Evolutionary conservation across 2,888 invertebrate genomes (phyloP), one percentile per base, ranked within the genome.

Genomic region (Margaritifera margaritifera): DNA sequence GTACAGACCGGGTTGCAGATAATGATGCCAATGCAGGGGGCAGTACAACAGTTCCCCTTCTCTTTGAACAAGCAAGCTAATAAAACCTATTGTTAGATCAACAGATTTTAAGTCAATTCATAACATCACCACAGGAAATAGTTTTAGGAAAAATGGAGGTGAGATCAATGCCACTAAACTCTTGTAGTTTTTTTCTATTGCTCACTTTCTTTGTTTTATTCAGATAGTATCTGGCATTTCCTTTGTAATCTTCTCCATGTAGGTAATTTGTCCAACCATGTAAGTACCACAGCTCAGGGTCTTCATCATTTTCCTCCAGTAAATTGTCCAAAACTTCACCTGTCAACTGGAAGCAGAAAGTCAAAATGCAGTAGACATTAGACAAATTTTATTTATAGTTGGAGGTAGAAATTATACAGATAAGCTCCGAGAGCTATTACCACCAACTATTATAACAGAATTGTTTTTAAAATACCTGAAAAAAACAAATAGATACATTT

Each of bases 211-310:
- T 83, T 22, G 89, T 89, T 74, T 89, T 90, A 42, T 83, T 80
- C 22, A 91, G 83, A 79, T 90, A 90, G 60, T 60, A 72, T 67
- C 88, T 83, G 5, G 90, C 89, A 80, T 87, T 90, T 52, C 77
- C 78, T 65, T 84, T 84, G 77, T 87, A 90, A 60, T 89, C 90
- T 18, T 86, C 83, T 15, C 89, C 90, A 66, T 88, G 88, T 57
- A 89, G 80, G 79, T 88, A 88, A 77, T 89, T 89, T 19, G 87
- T 81, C 89, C 89, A 90, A 15, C 90, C 91, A 68, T 90, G 83
- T 73, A 91, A 80, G 81, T 91, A 91, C 90, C 91, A 91, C 50
- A 88, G 86, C 71, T 90, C 88, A 20, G 90, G 86, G 20, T 87
- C 85, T 75, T 90, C 87, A 76, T 91, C 91, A 80, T 91, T 88